Evolutionary conservation across 2,113 vertebrate species (phyloP).

Genomic region (Etheostoma cragini): DNA sequence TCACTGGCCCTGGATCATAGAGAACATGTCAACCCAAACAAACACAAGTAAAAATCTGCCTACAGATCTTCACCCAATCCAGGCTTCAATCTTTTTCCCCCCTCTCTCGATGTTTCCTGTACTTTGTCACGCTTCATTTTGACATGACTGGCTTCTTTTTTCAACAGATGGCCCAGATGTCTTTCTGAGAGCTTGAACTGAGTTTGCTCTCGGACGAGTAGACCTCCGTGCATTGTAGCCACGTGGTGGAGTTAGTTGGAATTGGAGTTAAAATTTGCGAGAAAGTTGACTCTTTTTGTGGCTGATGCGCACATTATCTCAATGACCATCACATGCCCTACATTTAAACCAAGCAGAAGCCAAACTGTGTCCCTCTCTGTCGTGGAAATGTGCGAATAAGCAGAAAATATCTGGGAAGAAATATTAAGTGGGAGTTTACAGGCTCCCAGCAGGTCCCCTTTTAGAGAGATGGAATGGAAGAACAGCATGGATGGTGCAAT

Average conservation of each 20-base stretch:
- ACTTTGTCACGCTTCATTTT: constrained; percentile 64
- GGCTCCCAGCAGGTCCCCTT: constrained; percentile 50
- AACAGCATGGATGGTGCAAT: constrained; percentile 51
- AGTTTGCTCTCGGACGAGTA: constrained; percentile 18
- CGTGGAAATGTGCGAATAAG: constrained; percentile 44
- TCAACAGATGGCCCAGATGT: constrained; percentile 42
- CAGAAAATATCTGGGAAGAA: constrained; percentile 54
- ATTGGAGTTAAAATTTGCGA: constrained; percentile 9
- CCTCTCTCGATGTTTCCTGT: constrained; percentile 43
- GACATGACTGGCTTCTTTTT: constrained; percentile 44
- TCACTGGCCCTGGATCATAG: constrained; percentile 1
- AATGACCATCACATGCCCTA: constrained; percentile 19
- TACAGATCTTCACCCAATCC: constrained; percentile 44
- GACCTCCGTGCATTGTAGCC: constrained; percentile 4
- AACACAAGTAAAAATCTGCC: constrained; percentile 54
- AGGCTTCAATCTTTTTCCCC: constrained; percentile 6
- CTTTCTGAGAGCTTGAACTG: constrained; percentile 19
- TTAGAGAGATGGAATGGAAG: constrained; percentile 43
- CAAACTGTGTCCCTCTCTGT: constrained; percentile 27
- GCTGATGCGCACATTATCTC: constrained; percentile 49
- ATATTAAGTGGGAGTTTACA: constrained; percentile 51
- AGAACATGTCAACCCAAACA: constrained; percentile 52
- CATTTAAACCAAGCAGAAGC: constrained; percentile 35
- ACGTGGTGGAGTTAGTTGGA: too few relatives aligned
- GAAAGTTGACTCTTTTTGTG: constrained; percentile 15